A percentile compares a stretch with the other conserved stretches of the same genome.
Conservation (phyloP, 2,113 vertebrate genomes). For the Monopterus albus region DNA sequence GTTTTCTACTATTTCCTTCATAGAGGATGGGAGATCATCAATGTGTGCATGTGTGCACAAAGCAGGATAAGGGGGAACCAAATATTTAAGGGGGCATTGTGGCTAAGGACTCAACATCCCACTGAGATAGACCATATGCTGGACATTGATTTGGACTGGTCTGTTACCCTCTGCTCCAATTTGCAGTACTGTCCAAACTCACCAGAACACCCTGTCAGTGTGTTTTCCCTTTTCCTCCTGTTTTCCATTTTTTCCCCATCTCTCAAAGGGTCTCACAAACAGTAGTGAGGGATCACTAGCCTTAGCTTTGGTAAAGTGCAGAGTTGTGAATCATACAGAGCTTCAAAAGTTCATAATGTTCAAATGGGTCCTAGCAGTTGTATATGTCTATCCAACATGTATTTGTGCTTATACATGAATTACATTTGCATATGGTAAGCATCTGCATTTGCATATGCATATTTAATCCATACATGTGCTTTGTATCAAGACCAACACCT, state of each 20-base stretch:
- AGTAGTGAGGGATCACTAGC: too few species aligned
- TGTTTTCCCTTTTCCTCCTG: conserved; percentile 39
- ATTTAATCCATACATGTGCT: too few species aligned
- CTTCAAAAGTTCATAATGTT: not conserved
- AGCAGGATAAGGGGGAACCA: conserved; percentile 30
- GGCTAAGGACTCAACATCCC: conserved; percentile 49
- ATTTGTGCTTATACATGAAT: too few species aligned
- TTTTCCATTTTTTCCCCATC: conserved; percentile 9
- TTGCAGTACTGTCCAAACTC: conserved; percentile 43
- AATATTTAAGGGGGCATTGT: conserved; percentile 59
- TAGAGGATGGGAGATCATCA: conserved; percentile 12
- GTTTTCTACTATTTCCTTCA: conserved; percentile 5
- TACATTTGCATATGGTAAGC: too few species aligned
- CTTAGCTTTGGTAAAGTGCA: not conserved
- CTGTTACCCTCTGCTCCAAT: conserved; percentile 46
- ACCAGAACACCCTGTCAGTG: conserved; percentile 42
- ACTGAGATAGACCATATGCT: conserved; percentile 60
- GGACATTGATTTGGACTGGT: conserved; percentile 30
- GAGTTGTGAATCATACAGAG: not conserved
- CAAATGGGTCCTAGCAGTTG: too few species aligned
- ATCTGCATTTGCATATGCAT: too few species aligned
- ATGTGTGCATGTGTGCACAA: conserved; percentile 12
- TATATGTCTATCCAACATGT: too few species aligned
- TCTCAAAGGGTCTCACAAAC: not conserved
- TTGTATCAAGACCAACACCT: too few species aligned